A percentile compares a stretch with the other conserved stretches of the same genome.
These are phyloP conservation scores for Apeira syringaria DNA, from an alignment of 2,888 invertebrate species.

Conservation along the genomic window DNA sequence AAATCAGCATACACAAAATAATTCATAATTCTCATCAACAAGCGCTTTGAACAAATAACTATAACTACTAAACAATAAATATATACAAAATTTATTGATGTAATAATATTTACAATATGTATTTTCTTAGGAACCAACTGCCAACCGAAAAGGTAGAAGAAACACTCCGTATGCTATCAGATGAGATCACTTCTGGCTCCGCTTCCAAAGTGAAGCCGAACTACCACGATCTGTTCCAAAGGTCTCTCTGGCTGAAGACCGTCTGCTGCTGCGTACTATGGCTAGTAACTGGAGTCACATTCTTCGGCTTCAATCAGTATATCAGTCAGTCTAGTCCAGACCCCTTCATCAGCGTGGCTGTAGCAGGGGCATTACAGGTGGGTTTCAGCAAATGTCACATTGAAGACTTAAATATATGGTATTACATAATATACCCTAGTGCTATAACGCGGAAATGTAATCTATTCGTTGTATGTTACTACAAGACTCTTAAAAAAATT, in stretches of 20 bases:
- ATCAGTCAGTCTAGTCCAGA: constrained; percentile 90
- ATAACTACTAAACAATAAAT: no score
- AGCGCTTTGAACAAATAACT: no score
- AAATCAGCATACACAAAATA: no score
- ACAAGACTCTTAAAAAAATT: no score
- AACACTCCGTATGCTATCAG: constrained; percentile 58
- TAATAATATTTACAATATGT: no score
- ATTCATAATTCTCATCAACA: no score
- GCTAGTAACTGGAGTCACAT: constrained; percentile 92
- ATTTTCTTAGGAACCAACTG: constrained; percentile 65
- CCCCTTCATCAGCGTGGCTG: constrained; percentile 91
- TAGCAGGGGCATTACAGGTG: constrained; percentile 79
- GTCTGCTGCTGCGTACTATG: constrained; percentile 88
- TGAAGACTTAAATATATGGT: no score
- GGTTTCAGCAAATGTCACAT: no score
- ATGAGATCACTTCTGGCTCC: constrained; percentile 45
- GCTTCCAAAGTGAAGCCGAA: constrained; percentile 62
- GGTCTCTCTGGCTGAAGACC: constrained; percentile 86
- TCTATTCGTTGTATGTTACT: no score
- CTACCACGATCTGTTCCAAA: constrained; percentile 85
- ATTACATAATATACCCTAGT: no score
- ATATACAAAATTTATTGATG: no score
- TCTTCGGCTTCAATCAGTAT: constrained; percentile 93
- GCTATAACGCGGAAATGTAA: no score
- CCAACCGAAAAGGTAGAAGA: constrained; percentile 74